These are phyloP conservation scores for Ornithoptera alexandrae DNA, from an alignment of 2,888 invertebrate species.

Conservation along the genomic window DNA sequence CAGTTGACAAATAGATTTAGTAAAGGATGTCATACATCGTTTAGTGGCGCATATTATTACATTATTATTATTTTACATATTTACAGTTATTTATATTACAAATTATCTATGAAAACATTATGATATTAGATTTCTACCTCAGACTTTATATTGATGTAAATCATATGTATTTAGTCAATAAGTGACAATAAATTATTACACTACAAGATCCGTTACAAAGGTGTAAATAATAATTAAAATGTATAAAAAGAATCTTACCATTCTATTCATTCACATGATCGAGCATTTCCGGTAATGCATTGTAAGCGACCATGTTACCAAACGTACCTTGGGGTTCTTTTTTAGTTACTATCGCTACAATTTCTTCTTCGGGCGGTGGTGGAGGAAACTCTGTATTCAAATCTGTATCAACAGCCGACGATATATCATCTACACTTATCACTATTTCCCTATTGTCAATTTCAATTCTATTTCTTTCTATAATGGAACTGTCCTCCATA, in stretches of 20 bases:
- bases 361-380: slow-evolving; percentile 72
- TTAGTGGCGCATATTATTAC: slow-evolving; percentile 36
- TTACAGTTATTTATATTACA: slow-evolving; percentile 50
- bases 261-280: slow-evolving; percentile 66
- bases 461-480: slow-evolving; percentile 71
- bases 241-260: slow-evolving; percentile 23
- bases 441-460: slow-evolving; percentile 75
- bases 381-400: slow-evolving; percentile 60
- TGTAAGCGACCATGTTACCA: slow-evolving; percentile 77
- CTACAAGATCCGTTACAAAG: slow-evolving; percentile 18
- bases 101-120: slow-evolving; percentile 39
- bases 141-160: slow-evolving; percentile 27
- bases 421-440: slow-evolving; percentile 74
- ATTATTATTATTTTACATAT: slow-evolving; percentile 28
- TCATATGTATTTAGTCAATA: slow-evolving; percentile 26
- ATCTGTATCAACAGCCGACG: slow-evolving; percentile 53
- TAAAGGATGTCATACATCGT: slow-evolving; percentile 73
- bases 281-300: slow-evolving; percentile 74
- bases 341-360: slow-evolving; percentile 74
- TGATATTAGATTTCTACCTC: slow-evolving; percentile 24
- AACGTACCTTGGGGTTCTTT: slow-evolving; percentile 71
- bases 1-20: slow-evolving; percentile 67
- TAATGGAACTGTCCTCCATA: slow-evolving; percentile 72
- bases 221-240: slow-evolving; percentile 22
- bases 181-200: slow-evolving; percentile 23